Conservation (phyloP, 1,140 invertebrate genomes). For the Dendroctonus valens region DNA sequence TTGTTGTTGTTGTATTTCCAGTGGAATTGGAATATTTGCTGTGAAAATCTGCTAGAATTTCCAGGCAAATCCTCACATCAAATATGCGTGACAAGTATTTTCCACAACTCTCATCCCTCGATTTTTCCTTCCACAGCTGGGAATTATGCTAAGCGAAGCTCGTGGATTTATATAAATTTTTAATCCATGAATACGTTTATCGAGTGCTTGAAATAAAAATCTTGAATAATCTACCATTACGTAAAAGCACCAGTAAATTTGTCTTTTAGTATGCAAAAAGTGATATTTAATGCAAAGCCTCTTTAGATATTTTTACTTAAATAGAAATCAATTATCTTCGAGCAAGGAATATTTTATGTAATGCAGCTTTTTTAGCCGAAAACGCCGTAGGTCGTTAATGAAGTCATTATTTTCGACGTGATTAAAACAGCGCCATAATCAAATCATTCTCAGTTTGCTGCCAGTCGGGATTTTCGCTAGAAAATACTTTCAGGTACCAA, state of each 20-base stretch:
- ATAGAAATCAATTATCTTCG: neutral
- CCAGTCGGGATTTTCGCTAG: neutral
- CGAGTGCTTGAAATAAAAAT: neutral
- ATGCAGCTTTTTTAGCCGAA: too few relatives aligned
- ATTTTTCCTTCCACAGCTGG: conserved; percentile 24
- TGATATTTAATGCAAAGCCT: too few relatives aligned
- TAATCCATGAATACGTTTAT: conserved; percentile 23
- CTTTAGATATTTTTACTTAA: too few relatives aligned
- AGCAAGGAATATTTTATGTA: conserved; percentile 1
- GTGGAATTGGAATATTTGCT: too few relatives aligned
- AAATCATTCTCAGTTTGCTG: too few relatives aligned
- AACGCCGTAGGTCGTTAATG: too few relatives aligned
- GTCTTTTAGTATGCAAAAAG: neutral
- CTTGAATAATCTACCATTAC: neutral
- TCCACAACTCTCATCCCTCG: conserved; percentile 12
- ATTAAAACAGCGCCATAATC: too few relatives aligned
- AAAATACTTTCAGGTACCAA: neutral
- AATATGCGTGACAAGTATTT: conserved; percentile 21
- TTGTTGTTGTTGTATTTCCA: too few relatives aligned
- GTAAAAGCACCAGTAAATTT: neutral
- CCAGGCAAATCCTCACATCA: conserved; percentile 6
- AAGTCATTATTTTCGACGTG: too few relatives aligned
- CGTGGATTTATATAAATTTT: conserved; percentile 22
- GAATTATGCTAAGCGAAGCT: conserved; percentile 20
- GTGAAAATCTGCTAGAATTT: too few relatives aligned